Evolutionary conservation across 1,140 invertebrate genomes (phyloP).

Genomic region (Stegodyphus mimosarum): DNA sequence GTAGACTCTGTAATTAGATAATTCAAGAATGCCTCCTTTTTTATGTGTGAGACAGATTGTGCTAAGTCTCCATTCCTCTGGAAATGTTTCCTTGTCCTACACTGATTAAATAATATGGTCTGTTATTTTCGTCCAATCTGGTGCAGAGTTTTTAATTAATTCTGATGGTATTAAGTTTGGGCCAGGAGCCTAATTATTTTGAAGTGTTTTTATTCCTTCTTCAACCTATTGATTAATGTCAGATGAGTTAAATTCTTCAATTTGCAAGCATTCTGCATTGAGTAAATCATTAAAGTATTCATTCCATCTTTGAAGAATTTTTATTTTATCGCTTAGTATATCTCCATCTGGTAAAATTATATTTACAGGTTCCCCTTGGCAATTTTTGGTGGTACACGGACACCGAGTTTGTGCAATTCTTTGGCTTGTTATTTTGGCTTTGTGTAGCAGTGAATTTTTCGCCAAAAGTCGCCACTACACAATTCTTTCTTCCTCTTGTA

Average conservation of each 20-base stretch:
- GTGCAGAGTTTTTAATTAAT: background rate
- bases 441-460: no score
- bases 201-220: background rate
- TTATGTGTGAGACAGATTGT: no score
- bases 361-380: no score
- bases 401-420: no score
- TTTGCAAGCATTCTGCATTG: background rate
- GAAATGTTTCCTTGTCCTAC: background rate
- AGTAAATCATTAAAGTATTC: background rate
- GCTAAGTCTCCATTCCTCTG: no score
- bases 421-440: no score
- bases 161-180: background rate
- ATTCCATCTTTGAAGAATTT: conserved; percentile 1
- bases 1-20: no score
- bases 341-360: no score
- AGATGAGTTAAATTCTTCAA: background rate
- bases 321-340: background rate
- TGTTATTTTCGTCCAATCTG: background rate
- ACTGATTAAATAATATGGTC: background rate
- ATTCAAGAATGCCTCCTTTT: no score
- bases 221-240: background rate
- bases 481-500: no score
- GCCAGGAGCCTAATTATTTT: background rate
- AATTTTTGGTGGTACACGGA: no score
- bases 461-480: no score